Conservation (phyloP, 1,140 invertebrate genomes). For the Drosophila nikananu region DNA sequence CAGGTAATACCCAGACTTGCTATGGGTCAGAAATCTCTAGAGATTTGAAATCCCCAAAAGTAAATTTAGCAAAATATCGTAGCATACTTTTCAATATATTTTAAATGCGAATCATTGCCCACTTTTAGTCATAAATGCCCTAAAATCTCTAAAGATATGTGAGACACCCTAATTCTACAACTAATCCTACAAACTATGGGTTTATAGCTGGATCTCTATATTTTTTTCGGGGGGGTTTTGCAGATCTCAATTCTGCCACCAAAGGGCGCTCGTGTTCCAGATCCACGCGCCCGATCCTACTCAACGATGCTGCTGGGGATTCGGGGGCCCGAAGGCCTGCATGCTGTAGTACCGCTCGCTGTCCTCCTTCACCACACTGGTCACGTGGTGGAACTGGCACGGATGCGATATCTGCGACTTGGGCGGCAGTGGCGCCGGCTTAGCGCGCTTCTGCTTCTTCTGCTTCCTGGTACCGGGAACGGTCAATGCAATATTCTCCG, state of each 20-base stretch:
- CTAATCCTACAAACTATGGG: constrained; percentile 18
- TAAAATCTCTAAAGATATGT: not conserved
- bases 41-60: not conserved
- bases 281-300: constrained; percentile 81
- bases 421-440: constrained; percentile 88
- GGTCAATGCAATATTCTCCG: constrained; percentile 92
- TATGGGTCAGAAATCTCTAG: not conserved
- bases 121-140: too few species aligned
- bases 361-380: constrained; percentile 91
- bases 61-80: not conserved
- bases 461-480: constrained; percentile 88
- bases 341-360: constrained; percentile 89
- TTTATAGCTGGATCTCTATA: constrained; percentile 33
- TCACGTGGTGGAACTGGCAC: constrained; percentile 95
- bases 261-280: constrained; percentile 80
- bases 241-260: constrained; percentile 69
- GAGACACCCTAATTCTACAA: not conserved
- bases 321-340: constrained; percentile 86
- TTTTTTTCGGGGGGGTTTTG: constrained; percentile 3
- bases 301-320: constrained; percentile 80
- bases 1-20: too few species aligned
- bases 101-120: not conserved
- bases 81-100: not conserved
- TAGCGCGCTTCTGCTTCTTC: constrained; percentile 86
- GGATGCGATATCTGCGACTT: constrained; percentile 94